Base-by-base conservation (phyloP, 2,888 invertebrate species). In the Galerucella pusilla region DNA sequence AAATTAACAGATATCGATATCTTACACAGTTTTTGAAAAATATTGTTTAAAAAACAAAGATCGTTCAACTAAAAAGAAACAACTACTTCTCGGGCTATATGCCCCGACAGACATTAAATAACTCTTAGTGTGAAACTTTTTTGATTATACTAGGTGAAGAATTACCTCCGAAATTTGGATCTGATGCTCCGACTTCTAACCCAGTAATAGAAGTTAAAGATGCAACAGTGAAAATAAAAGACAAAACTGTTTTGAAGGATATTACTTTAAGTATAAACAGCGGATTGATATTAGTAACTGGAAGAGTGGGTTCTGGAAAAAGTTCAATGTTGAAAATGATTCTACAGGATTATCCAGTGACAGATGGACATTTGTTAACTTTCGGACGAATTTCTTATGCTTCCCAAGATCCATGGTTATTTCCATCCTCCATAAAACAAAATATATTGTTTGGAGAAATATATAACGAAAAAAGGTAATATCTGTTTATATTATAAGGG, bases 301-400 rank as follows among this genome's bases (percentile, higher is more conserved):
- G 93, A 14, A 88, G 90, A 0, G 92, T 93, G 1, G 93, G 93
- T 45, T 88, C 91, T 12, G 93, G 93, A 60, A 93, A 93, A 80
- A 88, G 88, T 0, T 85, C 88, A 0, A 73, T 89, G 3, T 78
- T 90, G 0, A 86, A 89, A 77, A 77, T 88, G 2, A 76, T 89
- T n/a, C 78, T 89, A 16, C 86, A 85, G 16, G 89, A 90, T 79
- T 82, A 88, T 65, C 83, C 86, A 2, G 57, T 86, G 12, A 85
- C 86, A 1, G 85, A 86, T 7, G 89, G 89, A 0, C 80, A 75
- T 2, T 73, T 89, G 1, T 79, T 78, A 59, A 87, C 91, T 1
- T 91, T 70, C 89, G 91, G 90, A 49, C 84, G 81, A 10, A 81
- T 89, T 42, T 88, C 88, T 0, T 93, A 92, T 81, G 90, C 91